A percentile compares a stretch with the other conserved stretches of the same genome.
These are phyloP conservation scores for Hirudinaria manillensis DNA, from an alignment of 2,888 invertebrate species.

Conservation along the genomic window DNA sequence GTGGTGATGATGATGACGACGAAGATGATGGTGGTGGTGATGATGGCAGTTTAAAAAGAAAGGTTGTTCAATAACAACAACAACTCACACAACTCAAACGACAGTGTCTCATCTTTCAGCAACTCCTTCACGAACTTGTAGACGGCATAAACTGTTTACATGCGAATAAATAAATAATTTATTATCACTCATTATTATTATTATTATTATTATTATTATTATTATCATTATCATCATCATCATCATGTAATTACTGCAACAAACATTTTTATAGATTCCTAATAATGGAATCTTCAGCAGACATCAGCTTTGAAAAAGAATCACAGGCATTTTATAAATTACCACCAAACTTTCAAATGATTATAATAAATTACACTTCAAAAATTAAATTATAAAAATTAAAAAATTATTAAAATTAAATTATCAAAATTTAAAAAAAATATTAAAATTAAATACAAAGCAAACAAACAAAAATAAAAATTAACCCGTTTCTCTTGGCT, in stretches of 20 bases:
- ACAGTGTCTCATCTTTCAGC: conserved; percentile 62
- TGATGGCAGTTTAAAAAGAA: conserved; percentile 2
- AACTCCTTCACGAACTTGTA: conserved; percentile 69
- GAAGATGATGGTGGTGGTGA: background rate
- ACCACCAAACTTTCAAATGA: too few species aligned
- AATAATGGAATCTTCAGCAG: too few species aligned
- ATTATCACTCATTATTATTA: background rate
- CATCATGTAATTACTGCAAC: too few species aligned
- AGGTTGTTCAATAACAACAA: background rate
- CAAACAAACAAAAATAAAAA: background rate
- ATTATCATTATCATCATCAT: background rate
- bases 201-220: background rate
- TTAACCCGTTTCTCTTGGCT: conserved; percentile 64
- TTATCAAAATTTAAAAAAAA: too few species aligned
- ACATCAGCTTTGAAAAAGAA: too few species aligned
- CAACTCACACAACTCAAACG: conserved; percentile 75
- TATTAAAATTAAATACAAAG: background rate
- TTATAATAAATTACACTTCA: too few species aligned
- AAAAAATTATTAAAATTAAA: too few species aligned
- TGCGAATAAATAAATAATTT: background rate
- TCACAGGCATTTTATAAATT: too few species aligned
- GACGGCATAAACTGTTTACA: conserved; percentile 61
- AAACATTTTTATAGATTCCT: too few species aligned
- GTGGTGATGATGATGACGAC: conserved; percentile 18
- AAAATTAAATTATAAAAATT: too few species aligned